Base-by-base conservation (phyloP, 2,797 vertebrate genomes). In the Poeciliopsis turneri region DNA sequence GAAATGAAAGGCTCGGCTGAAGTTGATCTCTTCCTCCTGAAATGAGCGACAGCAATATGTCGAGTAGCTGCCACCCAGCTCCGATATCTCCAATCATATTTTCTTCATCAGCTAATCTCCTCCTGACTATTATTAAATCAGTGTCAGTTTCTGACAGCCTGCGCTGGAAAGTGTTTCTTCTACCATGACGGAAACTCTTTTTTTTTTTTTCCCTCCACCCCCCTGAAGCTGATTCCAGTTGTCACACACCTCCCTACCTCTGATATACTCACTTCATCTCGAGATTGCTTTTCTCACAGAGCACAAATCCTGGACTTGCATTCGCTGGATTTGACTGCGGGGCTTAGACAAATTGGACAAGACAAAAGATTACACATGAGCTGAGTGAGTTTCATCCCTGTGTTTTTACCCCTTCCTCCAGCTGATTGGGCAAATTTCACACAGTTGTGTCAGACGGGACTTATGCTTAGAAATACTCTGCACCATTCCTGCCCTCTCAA, bases 271-370 rank as follows among this genome's bases (percentile, higher is more conserved):
- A 82, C 85, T 90, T 91, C 86, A 91, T 92, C 88, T 92, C 87
- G 88, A 94, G 89, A 92, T 93, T 93, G 91, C 87, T 79, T 81
- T 85, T 92, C 79, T 85, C 88, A 77, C 78, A 80, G 78, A 88
- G 89, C 89, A 86, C 79, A 86, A 90, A 92, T 90, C 80, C 80
- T 77, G 76, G 78, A 87, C 81, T 83, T 81, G 83, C 59, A 80
- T 89, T 87, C 92, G 72, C 87, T 77, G 84, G 75, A 81, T 80
- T 82, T 89, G 76, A 84, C 87, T 86, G 77, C 7, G 13, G 78
- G 88, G 89, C 85, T 88, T 93, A 94, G 89, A 90, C 90, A 92
- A 94, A 95, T 93, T 93, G 88, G 91, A 93, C 82, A 90, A 84
- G 90, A 94, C 88, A 91, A 91, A 92, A 91, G 87, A 94, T 91